These are phyloP conservation scores for Acheta domesticus DNA, from an alignment of 2,888 invertebrate species.

Conservation along the genomic window DNA sequence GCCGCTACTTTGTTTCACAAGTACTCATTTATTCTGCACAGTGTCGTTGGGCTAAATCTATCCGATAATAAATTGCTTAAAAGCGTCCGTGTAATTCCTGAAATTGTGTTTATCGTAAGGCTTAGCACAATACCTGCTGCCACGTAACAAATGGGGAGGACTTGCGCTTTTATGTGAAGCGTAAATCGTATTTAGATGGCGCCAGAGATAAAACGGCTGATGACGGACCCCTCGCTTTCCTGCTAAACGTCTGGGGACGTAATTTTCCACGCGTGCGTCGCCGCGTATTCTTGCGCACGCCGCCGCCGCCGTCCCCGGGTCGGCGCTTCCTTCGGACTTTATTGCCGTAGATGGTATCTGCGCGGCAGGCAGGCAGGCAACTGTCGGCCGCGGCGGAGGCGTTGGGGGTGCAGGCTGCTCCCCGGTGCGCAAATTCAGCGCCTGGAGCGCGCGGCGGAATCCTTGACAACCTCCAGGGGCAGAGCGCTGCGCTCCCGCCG, in stretches of 20 bases:
- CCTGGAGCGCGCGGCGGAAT: no score
- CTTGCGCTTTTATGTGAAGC: slow-evolving; percentile 1
- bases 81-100: slow-evolving; percentile 18
- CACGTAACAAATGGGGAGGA: slow-evolving; percentile 2
- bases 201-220: background rate
- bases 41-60: slow-evolving; percentile 18
- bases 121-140: slow-evolving; percentile 1
- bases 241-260: slow-evolving; percentile 8
- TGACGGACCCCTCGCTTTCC: background rate
- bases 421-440: no score
- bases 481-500: no score
- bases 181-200: slow-evolving; percentile 18
- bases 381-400: no score
- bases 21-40: slow-evolving; percentile 11
- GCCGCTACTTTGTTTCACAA: slow-evolving; percentile 18
- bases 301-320: no score
- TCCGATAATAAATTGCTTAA: slow-evolving; percentile 18
- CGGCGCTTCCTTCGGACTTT: no score
- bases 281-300: no score
- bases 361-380: no score
- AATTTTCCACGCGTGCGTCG: background rate
- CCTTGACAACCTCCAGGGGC: no score
- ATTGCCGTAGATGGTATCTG: no score
- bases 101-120: slow-evolving; percentile 18
- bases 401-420: no score